Base-by-base conservation (phyloP, 2,113 vertebrate species). In the Castor canadensis region DNA sequence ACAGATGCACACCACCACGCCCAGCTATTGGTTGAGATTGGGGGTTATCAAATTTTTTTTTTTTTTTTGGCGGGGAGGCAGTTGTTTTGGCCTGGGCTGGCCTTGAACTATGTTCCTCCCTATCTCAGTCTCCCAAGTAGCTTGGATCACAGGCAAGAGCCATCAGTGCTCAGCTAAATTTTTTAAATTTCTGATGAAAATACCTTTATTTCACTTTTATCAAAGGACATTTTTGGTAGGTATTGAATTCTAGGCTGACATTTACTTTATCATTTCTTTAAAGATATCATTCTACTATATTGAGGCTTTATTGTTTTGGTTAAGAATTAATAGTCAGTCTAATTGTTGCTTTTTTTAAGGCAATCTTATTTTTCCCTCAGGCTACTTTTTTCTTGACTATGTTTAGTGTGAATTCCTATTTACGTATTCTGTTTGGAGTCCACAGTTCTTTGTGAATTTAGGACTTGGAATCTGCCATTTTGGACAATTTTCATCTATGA, bases 221-320 rank as follows among this genome's bases (percentile, higher is more conserved):
- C 32, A 94, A 97, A 94, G 66, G 67, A 45, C 52, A 64, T 75
- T 84, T 95, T 79, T 73, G 60, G 35, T 26, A 90, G 32, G 52
- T 45, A 93, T 2, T 62, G 67, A 91, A 88, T 91, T 88, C 35
- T 91, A 90, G 60, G 35, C 1, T 94, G 72, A 62, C 40, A 87
- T 82, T 85, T 69, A 84, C 72, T 71, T 89, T 58, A 9, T 49
- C 13, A 88, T 67, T 47, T 84, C 45, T 91, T 87, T 89, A 81
- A 89, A 47, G 22, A 67, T 56, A 76, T 47, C 43, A 52, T 72
- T 87, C n/a, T 4, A 84, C 6, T 28, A 15, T 91, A 45, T 58
- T 66, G 75, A 24, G 22, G 58, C 32, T 88, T 75, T 91, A 84
- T 35, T 76, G 30, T 75, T 73, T 94, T 79, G 35, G 85, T 76